Percentiles rank a stretch among this genome's conserved stretches.
phyloP scores from a whole-genome alignment of 2,797 vertebrate genomes.

The Lithobates sylvaticus region DNA sequence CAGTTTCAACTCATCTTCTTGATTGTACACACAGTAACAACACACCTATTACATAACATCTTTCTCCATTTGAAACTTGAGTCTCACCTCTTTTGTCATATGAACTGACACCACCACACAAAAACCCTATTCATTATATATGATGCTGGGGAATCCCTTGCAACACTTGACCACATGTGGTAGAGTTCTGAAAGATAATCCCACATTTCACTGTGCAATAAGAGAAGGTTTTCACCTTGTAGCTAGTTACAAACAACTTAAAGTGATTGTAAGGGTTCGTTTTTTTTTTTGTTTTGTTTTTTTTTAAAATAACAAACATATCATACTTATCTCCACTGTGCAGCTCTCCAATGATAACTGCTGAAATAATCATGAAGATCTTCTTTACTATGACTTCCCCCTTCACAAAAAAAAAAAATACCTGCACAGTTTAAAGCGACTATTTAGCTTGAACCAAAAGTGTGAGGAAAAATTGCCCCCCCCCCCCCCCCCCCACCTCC shows the following conservation, averaged over 20 bases:
- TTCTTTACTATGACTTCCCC: too few relatives aligned
- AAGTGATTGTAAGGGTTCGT: too few relatives aligned
- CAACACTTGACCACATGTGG: conserved; percentile 20
- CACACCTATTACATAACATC: conserved; percentile 74
- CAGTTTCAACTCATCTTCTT: conserved; percentile 77
- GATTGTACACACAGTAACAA: conserved; percentile 79
- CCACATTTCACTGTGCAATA: neutral
- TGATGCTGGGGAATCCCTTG: conserved; percentile 51
- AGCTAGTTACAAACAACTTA: neutral
- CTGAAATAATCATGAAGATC: too few relatives aligned
- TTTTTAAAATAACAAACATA: too few relatives aligned
- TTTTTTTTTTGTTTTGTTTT: too few relatives aligned
- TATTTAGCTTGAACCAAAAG: too few relatives aligned
- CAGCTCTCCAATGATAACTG: neutral
- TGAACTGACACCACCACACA: conserved; percentile 70
- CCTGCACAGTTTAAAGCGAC: too few relatives aligned
- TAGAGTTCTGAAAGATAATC: conserved; percentile 18
- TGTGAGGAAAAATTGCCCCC: too few relatives aligned
- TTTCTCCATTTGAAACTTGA: conserved; percentile 76
- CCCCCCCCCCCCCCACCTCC: too few relatives aligned
- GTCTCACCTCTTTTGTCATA: conserved; percentile 68
- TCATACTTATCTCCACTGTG: too few relatives aligned
- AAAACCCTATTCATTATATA: conserved; percentile 56
- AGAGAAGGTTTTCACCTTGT: neutral
- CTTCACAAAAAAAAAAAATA: too few relatives aligned